Evolutionary conservation across 2,797 vertebrate species (phyloP).

Genomic region (Karalla daura): DNA sequence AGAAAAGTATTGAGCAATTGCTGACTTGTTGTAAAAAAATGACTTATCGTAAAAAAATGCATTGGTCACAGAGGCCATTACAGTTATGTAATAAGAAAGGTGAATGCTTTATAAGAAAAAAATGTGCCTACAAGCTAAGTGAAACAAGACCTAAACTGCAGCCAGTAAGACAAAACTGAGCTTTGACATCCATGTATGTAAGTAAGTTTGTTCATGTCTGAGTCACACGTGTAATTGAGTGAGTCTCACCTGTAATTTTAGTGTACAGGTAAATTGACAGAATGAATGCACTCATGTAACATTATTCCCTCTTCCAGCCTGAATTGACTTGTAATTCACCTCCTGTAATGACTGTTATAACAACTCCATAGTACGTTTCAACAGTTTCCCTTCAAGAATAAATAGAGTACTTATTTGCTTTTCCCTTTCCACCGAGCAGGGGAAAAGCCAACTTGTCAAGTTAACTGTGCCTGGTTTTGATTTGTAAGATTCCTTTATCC

Average conservation of each 20-base stretch:
- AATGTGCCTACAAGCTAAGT: background rate
- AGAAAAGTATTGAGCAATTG: too few relatives aligned
- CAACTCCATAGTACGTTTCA: too few relatives aligned
- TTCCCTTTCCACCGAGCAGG: slow-evolving; percentile 4
- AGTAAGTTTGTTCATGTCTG: slow-evolving; percentile 15
- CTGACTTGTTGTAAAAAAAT: too few relatives aligned
- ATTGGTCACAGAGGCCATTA: background rate
- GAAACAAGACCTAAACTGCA: slow-evolving; percentile 1
- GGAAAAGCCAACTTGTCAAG: slow-evolving; percentile 10
- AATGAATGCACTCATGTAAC: slow-evolving; percentile 15
- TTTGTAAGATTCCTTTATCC: background rate
- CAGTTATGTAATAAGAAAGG: background rate
- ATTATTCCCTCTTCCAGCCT: slow-evolving; percentile 1
- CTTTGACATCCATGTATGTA: slow-evolving; percentile 27
- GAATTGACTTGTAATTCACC: slow-evolving; percentile 17
- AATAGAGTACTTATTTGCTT: too few relatives aligned
- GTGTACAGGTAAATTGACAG: slow-evolving; percentile 5
- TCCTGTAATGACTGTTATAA: slow-evolving; percentile 1
- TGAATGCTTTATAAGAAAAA: background rate
- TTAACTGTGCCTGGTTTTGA: too few relatives aligned
- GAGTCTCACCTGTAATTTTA: slow-evolving; percentile 46
- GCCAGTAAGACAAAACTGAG: background rate
- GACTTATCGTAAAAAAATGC: too few relatives aligned
- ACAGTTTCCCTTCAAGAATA: too few relatives aligned
- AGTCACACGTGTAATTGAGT: slow-evolving; percentile 35